A percentile compares a stretch with the other conserved stretches of the same genome.
These are phyloP conservation scores for Tetrao urogallus DNA, from an alignment of 2,113 vertebrate genomes.

Conservation along the genomic window DNA sequence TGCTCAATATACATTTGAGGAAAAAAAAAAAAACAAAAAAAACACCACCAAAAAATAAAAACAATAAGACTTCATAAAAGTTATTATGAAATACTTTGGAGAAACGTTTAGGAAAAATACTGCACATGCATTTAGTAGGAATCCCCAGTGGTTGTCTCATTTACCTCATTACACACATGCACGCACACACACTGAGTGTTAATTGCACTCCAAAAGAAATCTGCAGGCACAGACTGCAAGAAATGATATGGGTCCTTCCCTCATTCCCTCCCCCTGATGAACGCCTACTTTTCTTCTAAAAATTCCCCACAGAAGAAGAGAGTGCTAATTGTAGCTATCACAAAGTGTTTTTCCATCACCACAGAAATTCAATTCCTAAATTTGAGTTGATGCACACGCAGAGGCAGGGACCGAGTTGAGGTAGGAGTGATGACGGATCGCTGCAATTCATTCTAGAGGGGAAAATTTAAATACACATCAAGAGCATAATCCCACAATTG, in stretches of 20 bases:
- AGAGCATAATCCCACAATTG: background rate
- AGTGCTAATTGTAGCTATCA: slow-evolving; percentile 61
- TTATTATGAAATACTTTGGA: slow-evolving; percentile 27
- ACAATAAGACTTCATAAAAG: background rate
- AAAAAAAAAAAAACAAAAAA: background rate
- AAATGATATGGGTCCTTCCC: slow-evolving; percentile 30
- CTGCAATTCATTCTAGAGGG: background rate
- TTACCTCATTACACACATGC: slow-evolving; percentile 27
- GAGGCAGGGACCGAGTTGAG: slow-evolving; percentile 31
- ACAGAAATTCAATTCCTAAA: slow-evolving; percentile 44
- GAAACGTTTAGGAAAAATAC: slow-evolving; percentile 57
- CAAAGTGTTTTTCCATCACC: slow-evolving; percentile 20
- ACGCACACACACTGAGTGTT: background rate
- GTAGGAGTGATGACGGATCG: slow-evolving; percentile 31
- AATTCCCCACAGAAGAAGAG: slow-evolving; percentile 16
- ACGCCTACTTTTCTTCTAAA: slow-evolving; percentile 53
- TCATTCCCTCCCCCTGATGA: background rate
- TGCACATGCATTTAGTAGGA: slow-evolving; percentile 18
- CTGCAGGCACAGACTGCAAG: slow-evolving; percentile 34
- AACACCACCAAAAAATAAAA: too few relatives aligned
- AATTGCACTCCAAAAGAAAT: slow-evolving; percentile 62
- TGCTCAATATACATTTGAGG: background rate
- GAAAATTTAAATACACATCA: slow-evolving; percentile 2
- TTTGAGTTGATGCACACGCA: background rate
- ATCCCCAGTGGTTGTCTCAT: slow-evolving; percentile 38